Conservation (phyloP, 2,113 vertebrate genomes). For the Bos indicus region DNA sequence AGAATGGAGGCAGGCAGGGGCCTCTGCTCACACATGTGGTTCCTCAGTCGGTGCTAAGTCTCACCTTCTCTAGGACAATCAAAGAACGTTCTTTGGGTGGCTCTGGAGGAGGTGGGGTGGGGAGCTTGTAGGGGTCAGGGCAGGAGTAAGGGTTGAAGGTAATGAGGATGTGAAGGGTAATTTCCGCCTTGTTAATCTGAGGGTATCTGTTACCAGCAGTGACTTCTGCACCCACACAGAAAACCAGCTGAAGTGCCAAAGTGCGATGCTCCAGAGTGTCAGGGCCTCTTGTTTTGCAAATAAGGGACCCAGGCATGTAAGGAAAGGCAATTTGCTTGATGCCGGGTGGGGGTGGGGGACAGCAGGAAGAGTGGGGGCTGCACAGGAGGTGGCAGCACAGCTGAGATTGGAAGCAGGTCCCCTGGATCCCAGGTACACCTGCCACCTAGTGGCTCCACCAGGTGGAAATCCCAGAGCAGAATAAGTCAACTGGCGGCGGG, state of each 20-base stretch:
- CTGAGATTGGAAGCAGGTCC: not conserved
- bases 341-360: accelerated
- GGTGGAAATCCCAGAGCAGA: not conserved
- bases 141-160: not conserved
- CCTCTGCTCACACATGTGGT: not conserved
- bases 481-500: not conserved
- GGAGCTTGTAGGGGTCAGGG: not conserved
- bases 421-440: not conserved
- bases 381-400: not conserved
- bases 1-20: not conserved
- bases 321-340: not conserved
- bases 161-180: not conserved
- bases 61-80: not conserved
- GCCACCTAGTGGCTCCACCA: not conserved
- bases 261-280: accelerated
- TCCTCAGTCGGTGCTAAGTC: not conserved
- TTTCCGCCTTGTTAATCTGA: not conserved
- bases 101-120: not conserved
- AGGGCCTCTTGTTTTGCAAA: not conserved
- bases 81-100: not conserved
- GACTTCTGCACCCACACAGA: not conserved
- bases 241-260: not conserved
- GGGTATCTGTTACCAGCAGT: not conserved
- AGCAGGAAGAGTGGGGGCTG: too few relatives aligned
- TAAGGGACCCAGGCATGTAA: not conserved